Evolutionary conservation across 1,140 invertebrate genomes (phyloP).

Genomic region (Nasonia vitripennis): DNA sequence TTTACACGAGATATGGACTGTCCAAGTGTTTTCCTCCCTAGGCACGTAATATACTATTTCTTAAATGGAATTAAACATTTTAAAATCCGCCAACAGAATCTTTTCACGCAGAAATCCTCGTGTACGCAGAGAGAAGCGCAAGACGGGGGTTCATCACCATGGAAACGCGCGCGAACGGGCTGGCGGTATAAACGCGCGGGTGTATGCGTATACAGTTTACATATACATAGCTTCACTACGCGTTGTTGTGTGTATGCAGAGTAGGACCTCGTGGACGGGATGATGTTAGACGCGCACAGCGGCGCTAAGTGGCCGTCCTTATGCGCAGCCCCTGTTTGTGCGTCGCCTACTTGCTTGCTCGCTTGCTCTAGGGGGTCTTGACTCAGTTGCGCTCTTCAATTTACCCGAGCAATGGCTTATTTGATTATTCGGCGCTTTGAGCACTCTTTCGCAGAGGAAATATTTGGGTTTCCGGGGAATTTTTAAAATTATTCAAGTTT

Average conservation of each 20-base stretch:
- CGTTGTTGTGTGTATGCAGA: neutral
- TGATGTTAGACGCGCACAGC: neutral
- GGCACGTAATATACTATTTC: too few species aligned
- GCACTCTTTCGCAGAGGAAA: too few species aligned
- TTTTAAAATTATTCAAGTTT: neutral
- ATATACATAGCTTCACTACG: neutral
- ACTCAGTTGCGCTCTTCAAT: neutral
- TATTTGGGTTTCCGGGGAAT: neutral
- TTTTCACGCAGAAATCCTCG: neutral
- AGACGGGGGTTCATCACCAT: constrained; percentile 4
- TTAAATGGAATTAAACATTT: too few species aligned
- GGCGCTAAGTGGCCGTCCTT: neutral
- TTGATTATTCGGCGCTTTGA: too few species aligned
- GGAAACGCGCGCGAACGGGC: neutral
- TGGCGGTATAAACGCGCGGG: too few species aligned
- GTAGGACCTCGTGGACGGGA: neutral
- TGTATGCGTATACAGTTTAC: neutral
- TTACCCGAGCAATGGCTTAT: neutral
- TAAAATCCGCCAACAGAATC: neutral
- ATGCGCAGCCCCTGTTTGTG: neutral
- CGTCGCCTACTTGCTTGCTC: neutral
- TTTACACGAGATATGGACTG: too few species aligned
- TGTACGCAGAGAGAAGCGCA: neutral
- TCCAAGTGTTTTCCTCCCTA: too few species aligned
- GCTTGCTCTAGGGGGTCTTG: neutral